Conservation (phyloP, 2,888 invertebrate genomes). For the Caenorhabditis japonica region DNA sequence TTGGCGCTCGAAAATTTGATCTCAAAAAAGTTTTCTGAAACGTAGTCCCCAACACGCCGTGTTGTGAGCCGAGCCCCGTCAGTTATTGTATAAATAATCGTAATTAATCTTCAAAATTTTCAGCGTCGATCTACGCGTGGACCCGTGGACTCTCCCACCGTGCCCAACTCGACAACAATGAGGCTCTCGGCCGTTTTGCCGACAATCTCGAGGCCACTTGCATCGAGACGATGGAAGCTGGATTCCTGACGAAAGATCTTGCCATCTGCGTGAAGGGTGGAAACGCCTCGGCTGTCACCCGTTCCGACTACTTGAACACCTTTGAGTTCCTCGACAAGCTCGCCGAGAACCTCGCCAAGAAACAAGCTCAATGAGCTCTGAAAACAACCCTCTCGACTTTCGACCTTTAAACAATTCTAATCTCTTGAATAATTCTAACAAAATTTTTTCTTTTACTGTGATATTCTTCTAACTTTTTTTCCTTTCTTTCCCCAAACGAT, state of each 20-base stretch:
- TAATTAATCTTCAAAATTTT: slow-evolving; percentile 42
- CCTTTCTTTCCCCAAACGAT: too few species aligned
- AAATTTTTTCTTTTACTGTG: slow-evolving; percentile 36
- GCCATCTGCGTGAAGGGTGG: slow-evolving; percentile 95
- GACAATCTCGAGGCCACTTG: slow-evolving; percentile 86
- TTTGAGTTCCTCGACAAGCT: slow-evolving; percentile 96
- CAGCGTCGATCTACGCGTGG: slow-evolving; percentile 97
- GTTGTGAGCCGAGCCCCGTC: background rate
- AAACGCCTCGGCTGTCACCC: slow-evolving; percentile 77
- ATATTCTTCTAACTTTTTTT: slow-evolving; percentile 23
- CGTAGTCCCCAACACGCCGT: background rate
- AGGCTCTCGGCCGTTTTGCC: slow-evolving; percentile 84
- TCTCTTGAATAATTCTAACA: slow-evolving; percentile 7
- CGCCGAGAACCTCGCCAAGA: slow-evolving; percentile 85
- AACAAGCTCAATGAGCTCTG: slow-evolving; percentile 60
- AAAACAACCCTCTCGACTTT: background rate
- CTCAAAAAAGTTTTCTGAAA: too few species aligned
- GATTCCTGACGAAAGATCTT: slow-evolving; percentile 97
- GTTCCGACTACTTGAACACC: slow-evolving; percentile 92
- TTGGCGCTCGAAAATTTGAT: too few species aligned
- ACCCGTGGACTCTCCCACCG: slow-evolving; percentile 92
- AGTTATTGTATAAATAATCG: background rate
- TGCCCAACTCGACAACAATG: slow-evolving; percentile 91
- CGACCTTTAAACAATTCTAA: slow-evolving; percentile 6
- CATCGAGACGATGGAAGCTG: slow-evolving; percentile 92